phyloP scores from a whole-genome alignment of 1,140 invertebrate species.

The Chelonus insularis region DNA sequence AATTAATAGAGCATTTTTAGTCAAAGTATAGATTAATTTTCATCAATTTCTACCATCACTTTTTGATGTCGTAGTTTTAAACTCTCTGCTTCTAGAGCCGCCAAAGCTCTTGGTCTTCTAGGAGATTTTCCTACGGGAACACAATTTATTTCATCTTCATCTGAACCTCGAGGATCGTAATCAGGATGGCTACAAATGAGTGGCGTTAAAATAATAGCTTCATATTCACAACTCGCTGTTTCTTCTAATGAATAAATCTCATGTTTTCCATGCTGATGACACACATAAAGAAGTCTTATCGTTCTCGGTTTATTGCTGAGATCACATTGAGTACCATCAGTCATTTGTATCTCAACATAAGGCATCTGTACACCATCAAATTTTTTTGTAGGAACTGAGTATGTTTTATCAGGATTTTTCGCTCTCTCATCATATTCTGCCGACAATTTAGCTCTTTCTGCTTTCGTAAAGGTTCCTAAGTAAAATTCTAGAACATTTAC shows the following conservation, averaged over 20 bases:
- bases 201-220: slow-evolving; percentile 83
- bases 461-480: slow-evolving; percentile 73
- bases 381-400: slow-evolving; percentile 67
- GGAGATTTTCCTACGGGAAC: slow-evolving; percentile 70
- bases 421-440: slow-evolving; percentile 62
- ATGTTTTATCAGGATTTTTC: slow-evolving; percentile 56
- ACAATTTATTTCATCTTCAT: slow-evolving; percentile 82
- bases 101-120: slow-evolving; percentile 73
- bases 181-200: slow-evolving; percentile 85
- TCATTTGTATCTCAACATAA: slow-evolving; percentile 79
- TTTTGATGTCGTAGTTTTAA: slow-evolving; percentile 69
- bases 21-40: slow-evolving; percentile 10
- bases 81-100: slow-evolving; percentile 73
- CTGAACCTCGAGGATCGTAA: slow-evolving; percentile 81
- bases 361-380: slow-evolving; percentile 86
- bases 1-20: not conserved
- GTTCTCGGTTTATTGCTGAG: slow-evolving; percentile 79
- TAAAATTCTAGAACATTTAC: slow-evolving; percentile 80
- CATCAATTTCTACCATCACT: slow-evolving; percentile 49
- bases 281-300: slow-evolving; percentile 82
- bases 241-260: slow-evolving; percentile 94
- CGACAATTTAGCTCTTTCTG: slow-evolving; percentile 56
- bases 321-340: slow-evolving; percentile 87
- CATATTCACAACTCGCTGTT: slow-evolving; percentile 91
- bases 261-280: slow-evolving; percentile 82